A percentile compares a stretch with the other conserved stretches of the same genome.
These are phyloP conservation scores for Cecropterus lyciades DNA, from an alignment of 1,140 invertebrate genomes.

Conservation along the genomic window DNA sequence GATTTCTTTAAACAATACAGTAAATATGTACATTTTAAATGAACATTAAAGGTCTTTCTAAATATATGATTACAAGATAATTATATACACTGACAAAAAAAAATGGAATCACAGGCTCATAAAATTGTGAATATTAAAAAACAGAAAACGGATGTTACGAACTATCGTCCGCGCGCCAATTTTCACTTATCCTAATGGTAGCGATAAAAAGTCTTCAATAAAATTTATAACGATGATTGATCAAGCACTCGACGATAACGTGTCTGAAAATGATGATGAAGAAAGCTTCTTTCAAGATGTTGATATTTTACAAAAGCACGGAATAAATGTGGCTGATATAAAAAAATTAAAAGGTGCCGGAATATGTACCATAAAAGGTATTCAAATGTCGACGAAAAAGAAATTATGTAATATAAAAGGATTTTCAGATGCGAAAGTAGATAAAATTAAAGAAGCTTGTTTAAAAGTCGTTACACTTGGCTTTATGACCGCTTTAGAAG, in stretches of 20 bases:
- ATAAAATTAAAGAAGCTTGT: constrained; percentile 93
- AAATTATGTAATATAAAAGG: constrained; percentile 91
- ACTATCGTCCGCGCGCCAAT: no score
- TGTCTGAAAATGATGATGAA: constrained; percentile 82
- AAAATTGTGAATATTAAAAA: no score
- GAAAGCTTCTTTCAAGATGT: constrained; percentile 85
- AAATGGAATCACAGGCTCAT: no score
- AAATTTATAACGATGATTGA: constrained; percentile 57
- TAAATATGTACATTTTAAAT: no score
- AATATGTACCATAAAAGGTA: constrained; percentile 92
- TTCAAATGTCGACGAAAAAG: constrained; percentile 92
- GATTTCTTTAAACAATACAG: no score
- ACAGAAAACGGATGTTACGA: no score
- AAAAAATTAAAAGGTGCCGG: constrained; percentile 91
- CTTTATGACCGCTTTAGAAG: constrained; percentile 91
- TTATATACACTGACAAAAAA: no score
- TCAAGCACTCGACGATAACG: constrained; percentile 68
- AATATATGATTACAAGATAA: no score
- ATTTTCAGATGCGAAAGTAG: constrained; percentile 92
- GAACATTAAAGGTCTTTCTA: no score
- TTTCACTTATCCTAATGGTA: no score
- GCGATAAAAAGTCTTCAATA: background rate
- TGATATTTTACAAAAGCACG: constrained; percentile 84
- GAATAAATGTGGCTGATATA: constrained; percentile 86
- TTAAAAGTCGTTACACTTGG: constrained; percentile 85